These are phyloP conservation scores for Cydia strobilella DNA, from an alignment of 1,140 invertebrate species.

Conservation along the genomic window DNA sequence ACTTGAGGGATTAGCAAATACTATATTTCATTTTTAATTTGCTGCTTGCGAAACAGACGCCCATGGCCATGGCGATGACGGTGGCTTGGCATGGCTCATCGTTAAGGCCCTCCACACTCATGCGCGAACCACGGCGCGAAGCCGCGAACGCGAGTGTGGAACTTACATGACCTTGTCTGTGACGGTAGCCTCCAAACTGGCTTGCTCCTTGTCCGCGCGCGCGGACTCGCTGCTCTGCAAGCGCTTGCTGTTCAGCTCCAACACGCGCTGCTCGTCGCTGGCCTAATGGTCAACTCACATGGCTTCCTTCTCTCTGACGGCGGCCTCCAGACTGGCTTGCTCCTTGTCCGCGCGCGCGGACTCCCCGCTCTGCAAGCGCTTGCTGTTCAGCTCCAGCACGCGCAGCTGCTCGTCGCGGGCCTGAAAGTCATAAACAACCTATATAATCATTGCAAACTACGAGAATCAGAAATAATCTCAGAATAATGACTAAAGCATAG, in stretches of 20 bases:
- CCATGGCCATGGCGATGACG: too few species aligned
- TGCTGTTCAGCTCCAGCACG: constrained; percentile 60
- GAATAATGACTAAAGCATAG: too few species aligned
- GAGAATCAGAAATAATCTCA: too few species aligned
- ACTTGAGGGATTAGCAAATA: too few species aligned
- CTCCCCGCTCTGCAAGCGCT: constrained; percentile 57
- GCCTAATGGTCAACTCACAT: constrained; percentile 41
- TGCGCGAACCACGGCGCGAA: too few species aligned
- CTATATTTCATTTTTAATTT: too few species aligned
- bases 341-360: constrained; percentile 58
- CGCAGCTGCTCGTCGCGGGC: constrained; percentile 56
- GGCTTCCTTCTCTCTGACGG: constrained; percentile 58
- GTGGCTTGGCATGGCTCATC: too few species aligned
- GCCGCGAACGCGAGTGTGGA: too few species aligned
- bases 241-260: constrained; percentile 60
- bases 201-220: constrained; percentile 57
- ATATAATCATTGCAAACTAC: background rate
- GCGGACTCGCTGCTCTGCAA: constrained; percentile 58
- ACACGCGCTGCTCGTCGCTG: constrained; percentile 57
- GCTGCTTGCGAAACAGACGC: too few species aligned
- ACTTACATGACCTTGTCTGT: too few species aligned
- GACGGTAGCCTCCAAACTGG: constrained; percentile 52
- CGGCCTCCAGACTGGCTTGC: constrained; percentile 53
- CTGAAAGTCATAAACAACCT: background rate
- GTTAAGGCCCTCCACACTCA: too few species aligned